These are phyloP conservation scores for Ceratosolen fusciceps DNA, from an alignment of 1,140 invertebrate genomes.

Conservation along the genomic window DNA sequence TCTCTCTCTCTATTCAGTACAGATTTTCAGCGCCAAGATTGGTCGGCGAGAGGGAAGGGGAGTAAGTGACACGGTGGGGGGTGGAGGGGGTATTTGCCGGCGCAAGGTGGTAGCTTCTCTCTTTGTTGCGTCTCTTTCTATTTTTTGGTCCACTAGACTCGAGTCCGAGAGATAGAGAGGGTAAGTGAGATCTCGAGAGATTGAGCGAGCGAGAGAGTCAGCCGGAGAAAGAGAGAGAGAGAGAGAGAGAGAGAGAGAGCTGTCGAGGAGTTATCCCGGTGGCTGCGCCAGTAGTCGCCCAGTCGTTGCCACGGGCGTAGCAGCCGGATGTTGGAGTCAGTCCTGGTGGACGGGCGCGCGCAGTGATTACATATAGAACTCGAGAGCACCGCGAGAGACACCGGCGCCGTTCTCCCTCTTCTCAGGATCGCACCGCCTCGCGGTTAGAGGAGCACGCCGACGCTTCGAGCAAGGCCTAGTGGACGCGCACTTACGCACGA, in stretches of 20 bases:
- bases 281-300: slow-evolving; percentile 31
- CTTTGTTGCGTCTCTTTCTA: neutral
- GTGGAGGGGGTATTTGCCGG: slow-evolving; percentile 1
- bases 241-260: neutral
- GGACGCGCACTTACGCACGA: neutral
- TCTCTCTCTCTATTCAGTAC: neutral
- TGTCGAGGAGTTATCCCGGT: neutral
- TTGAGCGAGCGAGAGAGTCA: neutral
- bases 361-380: neutral
- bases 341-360: neutral
- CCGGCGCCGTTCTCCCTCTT: neutral
- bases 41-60: neutral
- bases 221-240: neutral
- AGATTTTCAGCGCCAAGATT: neutral
- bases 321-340: slow-evolving; percentile 27
- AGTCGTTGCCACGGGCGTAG: slow-evolving; percentile 40
- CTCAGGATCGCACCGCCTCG: neutral
- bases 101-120: neutral
- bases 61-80: neutral
- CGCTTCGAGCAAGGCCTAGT: neutral
- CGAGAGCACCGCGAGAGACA: neutral
- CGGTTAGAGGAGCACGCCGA: neutral
- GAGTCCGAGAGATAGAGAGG: neutral
- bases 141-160: no score
- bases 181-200: neutral